Evolutionary conservation across 2,888 invertebrate species (phyloP).

Genomic region (Leistus spinibarbis): DNA sequence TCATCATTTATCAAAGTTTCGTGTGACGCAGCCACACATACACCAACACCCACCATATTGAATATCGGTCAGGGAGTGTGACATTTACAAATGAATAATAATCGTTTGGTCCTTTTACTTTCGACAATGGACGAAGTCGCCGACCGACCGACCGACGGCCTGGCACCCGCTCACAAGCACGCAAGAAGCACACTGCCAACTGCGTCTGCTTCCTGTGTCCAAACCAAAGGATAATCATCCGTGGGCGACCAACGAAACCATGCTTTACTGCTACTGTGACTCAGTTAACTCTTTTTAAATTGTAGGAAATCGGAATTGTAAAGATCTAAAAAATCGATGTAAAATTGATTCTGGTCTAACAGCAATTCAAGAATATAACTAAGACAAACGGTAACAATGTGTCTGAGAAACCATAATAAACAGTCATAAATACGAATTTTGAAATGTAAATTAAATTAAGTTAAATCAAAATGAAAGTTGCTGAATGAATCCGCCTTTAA

Average conservation of each 20-base stretch:
- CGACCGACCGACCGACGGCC: constrained; percentile 43
- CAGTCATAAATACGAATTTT: too few species aligned
- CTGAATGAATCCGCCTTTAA: too few species aligned
- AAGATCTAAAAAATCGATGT: neutral
- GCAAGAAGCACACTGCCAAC: neutral
- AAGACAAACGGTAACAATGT: too few species aligned
- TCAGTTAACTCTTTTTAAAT: neutral
- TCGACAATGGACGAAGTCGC: constrained; percentile 50
- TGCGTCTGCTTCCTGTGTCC: neutral
- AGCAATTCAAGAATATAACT: too few species aligned
- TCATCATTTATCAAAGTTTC: constrained; percentile 58
- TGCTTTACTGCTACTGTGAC: neutral
- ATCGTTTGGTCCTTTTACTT: constrained; percentile 57
- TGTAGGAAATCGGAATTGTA: neutral
- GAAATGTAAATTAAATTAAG: too few species aligned
- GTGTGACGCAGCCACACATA: constrained; percentile 50
- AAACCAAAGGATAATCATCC: neutral
- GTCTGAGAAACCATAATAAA: too few species aligned
- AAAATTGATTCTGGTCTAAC: too few species aligned
- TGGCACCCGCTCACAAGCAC: neutral
- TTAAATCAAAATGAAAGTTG: too few species aligned
- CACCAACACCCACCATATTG: constrained; percentile 57
- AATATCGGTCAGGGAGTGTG: constrained; percentile 57
- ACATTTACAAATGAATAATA: constrained; percentile 61
- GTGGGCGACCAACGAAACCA: neutral